Evolutionary conservation across 2,113 vertebrate species (phyloP), one percentile per base, ranked within the genome.

Genomic region (human (Homo sapiens)): DNA sequence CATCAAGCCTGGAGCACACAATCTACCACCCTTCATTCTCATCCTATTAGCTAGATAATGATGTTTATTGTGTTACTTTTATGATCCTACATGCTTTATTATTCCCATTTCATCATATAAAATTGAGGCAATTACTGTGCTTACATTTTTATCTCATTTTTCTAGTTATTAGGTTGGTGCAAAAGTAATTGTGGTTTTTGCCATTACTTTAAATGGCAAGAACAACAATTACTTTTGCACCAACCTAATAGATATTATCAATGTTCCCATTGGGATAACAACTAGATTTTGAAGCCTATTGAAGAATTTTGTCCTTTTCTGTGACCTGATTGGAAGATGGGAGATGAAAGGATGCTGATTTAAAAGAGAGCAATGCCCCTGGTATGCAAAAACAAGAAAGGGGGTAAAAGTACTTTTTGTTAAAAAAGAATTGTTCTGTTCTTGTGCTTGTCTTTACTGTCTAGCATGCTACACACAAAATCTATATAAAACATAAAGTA

Each of bases 231-330:
- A 64, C 61, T 64, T 32, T 64, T 30, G 27, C 61, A 64, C 61
- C 61, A 64, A 30, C 27, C 12, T 64, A 64, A 64, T 32, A 97
- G 48, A 79, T 96, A 91, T 95, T 97, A 75, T 30, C 98, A 97
- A 98, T 98, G 40, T 13, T 98, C 38, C 80, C 59, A 80, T 97
- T 97, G 93, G 93, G 93, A 94, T 98, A 97, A 92, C 45, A 98
- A 92, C 45, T 96, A 76, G 30, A 96, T 95, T 97, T 86, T 89
- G 6, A 94, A 92, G n/a, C 38, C 52, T 95, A 1, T 43, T 97
- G 23, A 90, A 35, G 96, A 72, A 97, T 92, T 96, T 97, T 87
- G 83, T 13, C 40, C 55, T 82, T 98, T 98, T 92, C 22, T 61
- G 90, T 97, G 90, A 38, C 45, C 40, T 96, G 86, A 96, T 80